These are phyloP conservation scores for Macropus fuliginosus DNA, from an alignment of 2,797 vertebrate genomes.

Conservation along the genomic window DNA sequence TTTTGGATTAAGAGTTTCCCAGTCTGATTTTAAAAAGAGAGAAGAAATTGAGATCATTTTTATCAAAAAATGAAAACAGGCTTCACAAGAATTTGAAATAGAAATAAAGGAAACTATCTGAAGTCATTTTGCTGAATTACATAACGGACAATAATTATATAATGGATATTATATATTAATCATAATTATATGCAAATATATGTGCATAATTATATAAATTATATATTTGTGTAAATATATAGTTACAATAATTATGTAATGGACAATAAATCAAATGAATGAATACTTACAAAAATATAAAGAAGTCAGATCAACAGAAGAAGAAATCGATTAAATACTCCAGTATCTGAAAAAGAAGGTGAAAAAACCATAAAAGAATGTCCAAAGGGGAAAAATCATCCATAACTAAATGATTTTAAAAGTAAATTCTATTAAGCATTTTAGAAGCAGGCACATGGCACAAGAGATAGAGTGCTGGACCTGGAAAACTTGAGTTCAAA, in stretches of 20 bases:
- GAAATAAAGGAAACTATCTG: neutral
- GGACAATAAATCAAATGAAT: neutral
- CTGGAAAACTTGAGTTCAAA: no score
- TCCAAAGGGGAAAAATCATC: neutral
- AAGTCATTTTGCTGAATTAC: neutral
- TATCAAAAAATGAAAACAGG: neutral
- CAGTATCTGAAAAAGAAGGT: neutral
- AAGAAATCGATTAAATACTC: neutral
- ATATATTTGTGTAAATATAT: no score
- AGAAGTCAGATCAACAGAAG: neutral
- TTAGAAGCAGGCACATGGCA: no score
- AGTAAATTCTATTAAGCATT: neutral
- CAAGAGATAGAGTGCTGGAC: no score
- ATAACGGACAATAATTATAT: neutral
- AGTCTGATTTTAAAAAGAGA: neutral
- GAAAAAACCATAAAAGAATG: neutral
- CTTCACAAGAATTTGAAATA: neutral
- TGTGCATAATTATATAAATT: no score
- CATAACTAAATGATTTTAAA: neutral
- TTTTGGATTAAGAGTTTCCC: neutral
- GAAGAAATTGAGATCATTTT: neutral
- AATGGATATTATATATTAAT: no score
- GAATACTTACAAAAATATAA: neutral
- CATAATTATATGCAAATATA: no score
- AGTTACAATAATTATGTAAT: neutral